Evolutionary conservation across 2,888 invertebrate genomes (phyloP).

Genomic region (Coelinius sp.): DNA sequence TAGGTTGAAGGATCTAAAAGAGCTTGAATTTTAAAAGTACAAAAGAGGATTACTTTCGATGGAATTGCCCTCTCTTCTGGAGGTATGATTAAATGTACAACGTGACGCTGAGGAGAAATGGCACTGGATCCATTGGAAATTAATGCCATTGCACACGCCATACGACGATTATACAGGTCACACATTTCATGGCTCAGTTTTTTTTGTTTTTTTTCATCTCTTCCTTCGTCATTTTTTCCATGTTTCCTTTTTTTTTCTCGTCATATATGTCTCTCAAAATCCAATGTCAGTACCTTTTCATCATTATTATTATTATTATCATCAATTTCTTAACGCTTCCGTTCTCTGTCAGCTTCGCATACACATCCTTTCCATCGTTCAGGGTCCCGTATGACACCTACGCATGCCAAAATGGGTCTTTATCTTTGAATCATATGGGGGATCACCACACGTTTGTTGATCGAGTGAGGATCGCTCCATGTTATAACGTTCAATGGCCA

Average conservation of each 20-base stretch:
- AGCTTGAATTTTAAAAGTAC: constrained; percentile 22
- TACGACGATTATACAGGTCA: constrained; percentile 61
- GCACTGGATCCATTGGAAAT: constrained; percentile 64
- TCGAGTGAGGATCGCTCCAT: constrained; percentile 7
- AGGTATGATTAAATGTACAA: constrained; percentile 59
- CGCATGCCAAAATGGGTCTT: constrained; percentile 41
- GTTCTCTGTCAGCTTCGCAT: background rate
- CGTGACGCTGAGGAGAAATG: constrained; percentile 56
- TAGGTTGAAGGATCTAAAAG: constrained; percentile 3
- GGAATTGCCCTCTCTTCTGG: background rate
- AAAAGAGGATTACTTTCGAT: constrained; percentile 41
- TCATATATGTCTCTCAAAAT: background rate
- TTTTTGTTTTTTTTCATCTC: constrained; percentile 8
- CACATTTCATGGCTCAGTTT: constrained; percentile 32
- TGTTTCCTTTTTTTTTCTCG: no score
- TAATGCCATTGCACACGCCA: constrained; percentile 66
- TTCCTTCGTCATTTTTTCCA: background rate
- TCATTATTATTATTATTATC: no score
- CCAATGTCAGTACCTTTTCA: background rate
- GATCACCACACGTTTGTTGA: constrained; percentile 33
- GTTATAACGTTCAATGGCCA: constrained; percentile 32
- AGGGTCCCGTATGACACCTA: constrained; percentile 40
- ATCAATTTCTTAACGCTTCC: background rate
- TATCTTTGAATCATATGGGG: constrained; percentile 49
- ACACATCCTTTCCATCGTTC: background rate